A percentile compares a stretch with the other conserved stretches of the same genome.
These are phyloP conservation scores for Cistogaster globosa DNA, from an alignment of 2,888 invertebrate species.

Conservation along the genomic window DNA sequence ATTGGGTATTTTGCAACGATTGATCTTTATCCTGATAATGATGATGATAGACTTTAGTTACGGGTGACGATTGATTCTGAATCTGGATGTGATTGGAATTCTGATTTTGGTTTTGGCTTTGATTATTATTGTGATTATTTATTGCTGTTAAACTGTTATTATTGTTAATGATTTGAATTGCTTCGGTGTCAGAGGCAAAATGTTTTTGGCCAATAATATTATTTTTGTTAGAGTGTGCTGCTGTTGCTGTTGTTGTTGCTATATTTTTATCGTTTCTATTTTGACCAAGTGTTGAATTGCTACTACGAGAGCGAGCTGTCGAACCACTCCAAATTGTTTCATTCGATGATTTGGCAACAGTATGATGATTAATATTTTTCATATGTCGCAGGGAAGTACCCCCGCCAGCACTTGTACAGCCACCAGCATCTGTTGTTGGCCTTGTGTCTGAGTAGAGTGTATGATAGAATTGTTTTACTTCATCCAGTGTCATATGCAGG, in stretches of 20 bases:
- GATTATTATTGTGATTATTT: conserved; percentile 68
- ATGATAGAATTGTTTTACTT: conserved; percentile 92
- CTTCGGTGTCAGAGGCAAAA: conserved; percentile 73
- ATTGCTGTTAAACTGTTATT: conserved; percentile 70
- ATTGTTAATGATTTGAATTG: conserved; percentile 74
- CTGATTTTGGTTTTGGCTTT: conserved; percentile 63
- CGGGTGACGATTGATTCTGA: conserved; percentile 53
- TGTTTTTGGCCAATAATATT: conserved; percentile 61
- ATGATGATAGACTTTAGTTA: conserved; percentile 27
- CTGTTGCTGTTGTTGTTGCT: not conserved
- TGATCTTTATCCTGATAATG: conserved; percentile 52
- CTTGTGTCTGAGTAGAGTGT: conserved; percentile 87
- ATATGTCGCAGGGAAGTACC: conserved; percentile 81
- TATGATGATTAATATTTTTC: conserved; percentile 72
- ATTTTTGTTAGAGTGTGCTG: conserved; percentile 54
- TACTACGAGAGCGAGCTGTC: conserved; percentile 76
- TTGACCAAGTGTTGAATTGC: conserved; percentile 66
- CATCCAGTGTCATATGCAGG: conserved; percentile 92
- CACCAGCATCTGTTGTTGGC: conserved; percentile 84
- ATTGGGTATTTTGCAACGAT: conserved; percentile 49
- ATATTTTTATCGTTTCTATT: conserved; percentile 47
- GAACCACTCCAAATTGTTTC: conserved; percentile 79
- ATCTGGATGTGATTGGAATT: conserved; percentile 58
- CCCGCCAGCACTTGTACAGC: not conserved
- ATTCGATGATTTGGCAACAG: conserved; percentile 78